Conservation (phyloP, 2,888 invertebrate genomes). For the Scaptomyza tumidula region DNA sequence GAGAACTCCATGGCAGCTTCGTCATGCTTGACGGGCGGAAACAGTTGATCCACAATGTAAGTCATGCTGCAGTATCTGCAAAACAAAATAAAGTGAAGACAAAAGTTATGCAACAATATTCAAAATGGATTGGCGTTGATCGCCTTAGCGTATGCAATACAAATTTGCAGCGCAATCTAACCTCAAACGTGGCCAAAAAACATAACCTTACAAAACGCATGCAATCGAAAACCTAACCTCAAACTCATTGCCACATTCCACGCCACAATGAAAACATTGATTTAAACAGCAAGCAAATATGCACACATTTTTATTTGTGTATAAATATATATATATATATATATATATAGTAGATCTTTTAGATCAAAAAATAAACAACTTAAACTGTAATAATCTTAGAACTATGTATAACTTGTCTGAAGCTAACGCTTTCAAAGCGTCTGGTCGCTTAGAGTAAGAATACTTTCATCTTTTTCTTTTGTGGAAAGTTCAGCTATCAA, state of each 20-base stretch:
- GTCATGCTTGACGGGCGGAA: slow-evolving; percentile 91
- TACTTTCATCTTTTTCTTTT: not conserved
- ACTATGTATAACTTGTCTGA: slow-evolving; percentile 12
- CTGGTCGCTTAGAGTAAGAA: slow-evolving; percentile 1
- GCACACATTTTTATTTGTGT: slow-evolving; percentile 67
- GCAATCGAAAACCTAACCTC: slow-evolving; percentile 8
- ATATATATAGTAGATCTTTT: not conserved
- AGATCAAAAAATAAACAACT: slow-evolving; percentile 29
- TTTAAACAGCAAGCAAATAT: slow-evolving; percentile 37
- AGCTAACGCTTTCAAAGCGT: slow-evolving; percentile 11
- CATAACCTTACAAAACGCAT: slow-evolving; percentile 3
- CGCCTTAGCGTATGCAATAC: slow-evolving; percentile 53
- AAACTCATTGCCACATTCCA: slow-evolving; percentile 52
- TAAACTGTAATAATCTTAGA: slow-evolving; percentile 7
- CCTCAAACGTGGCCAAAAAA: slow-evolving; percentile 19
- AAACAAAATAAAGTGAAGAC: slow-evolving; percentile 1
- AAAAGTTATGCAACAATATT: slow-evolving; percentile 32
- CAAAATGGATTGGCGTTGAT: not conserved
- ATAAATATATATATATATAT: slow-evolving; percentile 7
- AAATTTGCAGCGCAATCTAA: slow-evolving; percentile 6
- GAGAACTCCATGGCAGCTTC: slow-evolving; percentile 90
- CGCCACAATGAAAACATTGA: slow-evolving; percentile 42
- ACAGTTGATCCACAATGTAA: slow-evolving; percentile 97
- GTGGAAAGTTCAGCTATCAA: slow-evolving; percentile 24
- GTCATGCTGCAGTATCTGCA: slow-evolving; percentile 95